Conservation (phyloP, 2,113 vertebrate genomes). For the Circaetus gallicus region DNA sequence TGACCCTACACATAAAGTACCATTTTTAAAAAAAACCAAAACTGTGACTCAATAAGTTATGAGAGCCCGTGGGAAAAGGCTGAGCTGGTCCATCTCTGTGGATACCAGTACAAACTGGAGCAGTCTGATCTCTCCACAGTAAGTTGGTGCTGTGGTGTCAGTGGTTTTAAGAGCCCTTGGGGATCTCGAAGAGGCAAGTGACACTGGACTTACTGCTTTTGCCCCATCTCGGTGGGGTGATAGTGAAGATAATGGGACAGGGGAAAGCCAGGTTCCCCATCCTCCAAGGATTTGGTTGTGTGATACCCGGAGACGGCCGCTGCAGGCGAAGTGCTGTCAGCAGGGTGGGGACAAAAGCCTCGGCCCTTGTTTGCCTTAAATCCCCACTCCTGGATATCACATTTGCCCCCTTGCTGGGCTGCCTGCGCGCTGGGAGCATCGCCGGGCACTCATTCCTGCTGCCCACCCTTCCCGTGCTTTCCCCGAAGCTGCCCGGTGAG, state of each 20-base stretch:
- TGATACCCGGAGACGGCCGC: neutral
- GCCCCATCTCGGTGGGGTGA: neutral
- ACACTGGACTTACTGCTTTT: neutral
- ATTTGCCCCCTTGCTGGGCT: neutral
- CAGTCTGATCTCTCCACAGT: neutral
- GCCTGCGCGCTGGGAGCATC: neutral
- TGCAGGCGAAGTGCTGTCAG: neutral
- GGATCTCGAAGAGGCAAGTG: neutral
- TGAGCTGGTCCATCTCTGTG: neutral
- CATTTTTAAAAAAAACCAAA: neutral
- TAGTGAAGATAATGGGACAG: neutral
- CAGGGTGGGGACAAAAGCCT: neutral
- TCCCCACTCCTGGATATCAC: neutral
- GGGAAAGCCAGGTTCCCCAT: neutral
- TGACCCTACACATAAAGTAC: neutral
- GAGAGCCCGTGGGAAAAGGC: neutral
- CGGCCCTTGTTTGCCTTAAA: neutral
- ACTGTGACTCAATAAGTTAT: neutral
- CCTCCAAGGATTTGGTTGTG: neutral
- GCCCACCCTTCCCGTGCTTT: neutral
- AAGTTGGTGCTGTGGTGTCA: neutral
- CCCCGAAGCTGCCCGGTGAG: accelerated
- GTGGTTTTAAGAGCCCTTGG: neutral
- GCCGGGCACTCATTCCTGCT: accelerated
- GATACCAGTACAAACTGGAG: neutral